Conservation (phyloP, 2,113 vertebrate genomes). For the Lota lota region DNA sequence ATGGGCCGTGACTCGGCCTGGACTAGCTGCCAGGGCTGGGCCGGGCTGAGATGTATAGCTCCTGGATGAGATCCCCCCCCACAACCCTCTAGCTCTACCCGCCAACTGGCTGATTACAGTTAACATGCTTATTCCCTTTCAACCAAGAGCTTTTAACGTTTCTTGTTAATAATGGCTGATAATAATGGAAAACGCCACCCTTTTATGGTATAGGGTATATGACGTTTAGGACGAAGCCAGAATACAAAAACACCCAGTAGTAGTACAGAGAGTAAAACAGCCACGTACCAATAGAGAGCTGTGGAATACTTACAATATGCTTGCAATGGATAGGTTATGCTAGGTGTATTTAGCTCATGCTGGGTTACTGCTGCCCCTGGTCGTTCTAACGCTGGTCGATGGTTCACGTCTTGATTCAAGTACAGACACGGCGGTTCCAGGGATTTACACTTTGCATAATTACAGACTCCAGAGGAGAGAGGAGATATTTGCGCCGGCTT, state of each 20-base stretch:
- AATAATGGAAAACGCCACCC: too few species aligned
- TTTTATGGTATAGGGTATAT: too few species aligned
- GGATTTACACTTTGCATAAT: conserved; percentile 59
- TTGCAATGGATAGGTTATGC: too few species aligned
- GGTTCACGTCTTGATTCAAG: conserved; percentile 39
- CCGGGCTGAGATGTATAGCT: not conserved
- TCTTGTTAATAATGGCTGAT: too few species aligned
- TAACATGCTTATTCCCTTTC: too few species aligned
- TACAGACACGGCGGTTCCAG: conserved; percentile 43
- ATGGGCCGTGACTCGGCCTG: not conserved
- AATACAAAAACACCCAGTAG: too few species aligned
- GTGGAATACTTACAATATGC: too few species aligned
- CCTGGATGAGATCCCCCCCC: not conserved
- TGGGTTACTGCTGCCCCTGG: conserved; percentile 7
- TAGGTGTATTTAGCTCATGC: conserved; percentile 18
- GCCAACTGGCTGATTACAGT: conserved; percentile 13
- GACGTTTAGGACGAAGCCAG: too few species aligned
- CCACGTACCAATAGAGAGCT: too few species aligned
- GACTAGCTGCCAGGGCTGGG: not conserved
- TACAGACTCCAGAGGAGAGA: conserved; percentile 53
- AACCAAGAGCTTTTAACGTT: too few species aligned
- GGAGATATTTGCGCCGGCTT: conserved; percentile 41
- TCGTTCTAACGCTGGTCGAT: conserved; percentile 14
- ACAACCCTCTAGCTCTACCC: conserved; percentile 24
- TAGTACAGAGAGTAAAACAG: too few species aligned